Conservation (phyloP, 2,888 invertebrate species). For the Tetanocera ferruginea region DNA sequence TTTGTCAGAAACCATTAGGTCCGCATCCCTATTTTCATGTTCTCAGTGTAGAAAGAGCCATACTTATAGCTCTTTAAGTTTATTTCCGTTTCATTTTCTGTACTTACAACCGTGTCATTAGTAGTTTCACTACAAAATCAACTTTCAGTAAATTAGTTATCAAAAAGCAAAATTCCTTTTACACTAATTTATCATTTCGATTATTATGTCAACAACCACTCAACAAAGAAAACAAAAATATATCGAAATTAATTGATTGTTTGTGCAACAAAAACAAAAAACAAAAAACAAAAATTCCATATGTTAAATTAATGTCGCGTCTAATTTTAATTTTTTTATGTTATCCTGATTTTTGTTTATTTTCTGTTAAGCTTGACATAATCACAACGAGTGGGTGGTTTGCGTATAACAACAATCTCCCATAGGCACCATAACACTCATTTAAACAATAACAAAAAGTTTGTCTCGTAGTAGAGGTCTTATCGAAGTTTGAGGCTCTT, state of each 20-base stretch:
- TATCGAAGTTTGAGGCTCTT: neutral
- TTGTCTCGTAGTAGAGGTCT: neutral
- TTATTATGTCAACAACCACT: neutral
- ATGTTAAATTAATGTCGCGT: conserved; percentile 13
- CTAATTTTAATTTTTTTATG: conserved; percentile 11
- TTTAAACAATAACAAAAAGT: neutral
- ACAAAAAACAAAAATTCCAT: neutral
- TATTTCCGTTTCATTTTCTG: too few species aligned
- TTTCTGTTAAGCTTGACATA: conserved; percentile 26
- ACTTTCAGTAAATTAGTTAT: too few species aligned
- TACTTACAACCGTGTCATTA: too few species aligned
- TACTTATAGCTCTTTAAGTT: too few species aligned
- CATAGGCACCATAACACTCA: neutral
- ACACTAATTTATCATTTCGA: neutral
- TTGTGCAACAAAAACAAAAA: conserved; percentile 3
- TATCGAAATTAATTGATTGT: conserved; percentile 3
- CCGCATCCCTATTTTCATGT: too few species aligned
- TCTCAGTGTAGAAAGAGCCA: too few species aligned
- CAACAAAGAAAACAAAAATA: neutral
- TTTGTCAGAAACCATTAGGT: too few species aligned
- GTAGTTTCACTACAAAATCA: too few species aligned
- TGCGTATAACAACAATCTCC: neutral
- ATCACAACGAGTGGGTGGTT: neutral
- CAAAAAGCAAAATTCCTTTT: too few species aligned
- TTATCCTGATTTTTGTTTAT: neutral